phyloP scores from a whole-genome alignment of 2,888 invertebrate species.

The Argyresthia albistria region DNA sequence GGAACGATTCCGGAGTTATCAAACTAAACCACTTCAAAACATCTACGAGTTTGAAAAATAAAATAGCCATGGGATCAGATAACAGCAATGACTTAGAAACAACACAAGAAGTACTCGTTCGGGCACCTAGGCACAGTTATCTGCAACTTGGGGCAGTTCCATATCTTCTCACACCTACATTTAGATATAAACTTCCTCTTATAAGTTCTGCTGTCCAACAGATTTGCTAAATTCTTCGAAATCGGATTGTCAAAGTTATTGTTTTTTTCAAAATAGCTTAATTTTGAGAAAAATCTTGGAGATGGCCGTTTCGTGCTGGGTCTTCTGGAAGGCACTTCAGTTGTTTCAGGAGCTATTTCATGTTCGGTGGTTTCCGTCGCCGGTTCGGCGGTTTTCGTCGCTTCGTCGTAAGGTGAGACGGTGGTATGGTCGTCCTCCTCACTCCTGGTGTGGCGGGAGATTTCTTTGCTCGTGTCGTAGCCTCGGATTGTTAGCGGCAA shows the following conservation, averaged over 20 bases:
- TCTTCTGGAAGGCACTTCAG: slow-evolving; percentile 14
- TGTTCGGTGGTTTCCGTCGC: slow-evolving; percentile 11
- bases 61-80: too few species aligned
- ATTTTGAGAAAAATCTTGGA: slow-evolving; percentile 33
- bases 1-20: too few species aligned
- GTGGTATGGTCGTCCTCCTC: slow-evolving; percentile 5
- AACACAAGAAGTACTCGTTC: slow-evolving; percentile 60
- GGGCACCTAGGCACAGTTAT: slow-evolving; percentile 61
- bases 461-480: neutral
- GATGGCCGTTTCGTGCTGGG: slow-evolving; percentile 20
- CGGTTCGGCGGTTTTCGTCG: slow-evolving; percentile 18
- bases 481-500: slow-evolving; percentile 27
- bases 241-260: slow-evolving; percentile 19
- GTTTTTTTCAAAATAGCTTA: slow-evolving; percentile 38
- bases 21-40: too few species aligned
- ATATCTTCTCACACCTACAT: slow-evolving; percentile 61
- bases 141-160: slow-evolving; percentile 62
- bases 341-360: slow-evolving; percentile 7
- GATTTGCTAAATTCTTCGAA: slow-evolving; percentile 26
- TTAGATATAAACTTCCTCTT: slow-evolving; percentile 43
- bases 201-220: slow-evolving; percentile 22
- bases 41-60: too few species aligned
- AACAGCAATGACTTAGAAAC: slow-evolving; percentile 27
- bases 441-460: slow-evolving; percentile 9
- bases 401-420: slow-evolving; percentile 10